Evolutionary conservation across 2,797 vertebrate genomes (phyloP).

Genomic region (Crocidura indochinensis): DNA sequence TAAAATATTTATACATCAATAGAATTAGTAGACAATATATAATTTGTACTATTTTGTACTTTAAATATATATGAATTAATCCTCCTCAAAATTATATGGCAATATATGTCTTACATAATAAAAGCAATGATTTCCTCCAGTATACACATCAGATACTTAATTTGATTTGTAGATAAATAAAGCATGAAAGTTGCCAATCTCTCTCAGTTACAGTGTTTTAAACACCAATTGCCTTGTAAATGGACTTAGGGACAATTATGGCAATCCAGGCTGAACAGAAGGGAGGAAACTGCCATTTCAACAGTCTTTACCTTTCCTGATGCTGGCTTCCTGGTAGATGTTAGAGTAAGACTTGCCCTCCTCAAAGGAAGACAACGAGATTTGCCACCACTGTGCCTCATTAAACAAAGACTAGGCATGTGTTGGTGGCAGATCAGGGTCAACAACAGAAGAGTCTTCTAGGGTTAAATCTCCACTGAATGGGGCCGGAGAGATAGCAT

Average conservation of each 20-base stretch:
- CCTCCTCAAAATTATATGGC: slow-evolving; percentile 17
- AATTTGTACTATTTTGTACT: neutral
- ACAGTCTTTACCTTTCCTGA: slow-evolving; percentile 7
- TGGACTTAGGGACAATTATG: slow-evolving; percentile 37
- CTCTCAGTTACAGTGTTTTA: slow-evolving; percentile 49
- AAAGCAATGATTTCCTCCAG: slow-evolving; percentile 28
- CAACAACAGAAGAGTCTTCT: slow-evolving; percentile 41
- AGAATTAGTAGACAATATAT: slow-evolving; percentile 44
- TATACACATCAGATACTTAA: slow-evolving; percentile 26
- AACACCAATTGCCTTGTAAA: slow-evolving; percentile 60
- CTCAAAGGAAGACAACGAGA: neutral
- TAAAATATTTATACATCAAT: neutral
- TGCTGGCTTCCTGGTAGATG: neutral
- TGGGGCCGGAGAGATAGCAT: too few relatives aligned
- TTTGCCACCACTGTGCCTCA: neutral
- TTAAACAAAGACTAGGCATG: neutral
- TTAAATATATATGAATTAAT: slow-evolving; percentile 17
- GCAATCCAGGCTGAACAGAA: slow-evolving; percentile 1
- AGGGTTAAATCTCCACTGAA: neutral
- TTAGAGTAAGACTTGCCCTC: neutral
- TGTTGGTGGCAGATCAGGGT: neutral
- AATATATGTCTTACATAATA: slow-evolving; percentile 16
- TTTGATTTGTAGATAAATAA: slow-evolving; percentile 64
- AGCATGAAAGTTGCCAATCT: slow-evolving; percentile 43
- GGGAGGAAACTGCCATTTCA: neutral